Base-by-base conservation (phyloP, 1,140 invertebrate species). In the Nasonia longicornis region DNA sequence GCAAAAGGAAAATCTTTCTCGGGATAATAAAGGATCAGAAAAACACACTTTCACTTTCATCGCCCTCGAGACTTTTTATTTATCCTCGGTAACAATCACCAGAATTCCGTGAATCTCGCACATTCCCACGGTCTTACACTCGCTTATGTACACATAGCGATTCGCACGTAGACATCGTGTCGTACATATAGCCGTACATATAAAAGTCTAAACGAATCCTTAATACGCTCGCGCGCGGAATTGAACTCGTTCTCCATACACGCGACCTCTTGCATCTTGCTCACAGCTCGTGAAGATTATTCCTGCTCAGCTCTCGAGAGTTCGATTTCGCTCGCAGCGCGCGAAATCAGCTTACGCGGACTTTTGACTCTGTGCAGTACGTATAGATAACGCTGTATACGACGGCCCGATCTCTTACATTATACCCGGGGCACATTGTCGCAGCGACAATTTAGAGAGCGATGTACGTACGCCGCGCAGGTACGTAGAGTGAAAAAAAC, bases 121-220 rank as follows among this genome's bases (percentile, higher is more conserved):
- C 48, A 2, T 16, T 42, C 35, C 22, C 12, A 31, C 42, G 48
- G 42, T 75, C 29, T 52, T 64, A 45, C 8, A 52, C 67, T 77
- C 66, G 66, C 67, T 78, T 38, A 31, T 70, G 52, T 48, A 20
- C n/a, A 69, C n/a, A 35, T 35, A 79, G 29, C 14, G 35, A 20
- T 64, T 63, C n/a, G 29, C 71, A 79, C 22, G 63, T 80, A 80
- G n/a, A 66, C 16, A 67, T 67, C 22, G 52, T 58, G 20, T 58
- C 29, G 29, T 20, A 35, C 31, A 42, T 42, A 72, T 42, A 72
- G 35, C 48, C 67, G 71, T 63, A 58, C 20, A 48, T 73, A 78
- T 71, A 79, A 73, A 79, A 79, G 78, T 79, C 58, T 66, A 79
- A 79, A 72, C 58, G 58, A 79, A 66, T 79, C 38, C 52, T 79